These are phyloP conservation scores for Oreortyx pictus DNA, from an alignment of 2,797 vertebrate genomes.

Conservation along the genomic window DNA sequence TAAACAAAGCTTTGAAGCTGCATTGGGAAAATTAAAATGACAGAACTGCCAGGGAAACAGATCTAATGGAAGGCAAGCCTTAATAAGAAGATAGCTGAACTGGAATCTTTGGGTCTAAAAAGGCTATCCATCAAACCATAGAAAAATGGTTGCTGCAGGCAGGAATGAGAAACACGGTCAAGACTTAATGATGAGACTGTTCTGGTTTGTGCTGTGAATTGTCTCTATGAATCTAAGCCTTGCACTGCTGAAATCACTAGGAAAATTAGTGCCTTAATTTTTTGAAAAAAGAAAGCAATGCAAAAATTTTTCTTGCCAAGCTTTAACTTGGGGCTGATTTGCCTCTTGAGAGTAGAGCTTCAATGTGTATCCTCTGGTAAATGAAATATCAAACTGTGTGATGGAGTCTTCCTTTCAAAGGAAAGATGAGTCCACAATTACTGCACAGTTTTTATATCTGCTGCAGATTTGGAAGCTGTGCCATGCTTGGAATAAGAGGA, in stretches of 20 bases:
- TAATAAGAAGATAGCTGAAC: background rate
- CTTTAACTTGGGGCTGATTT: background rate
- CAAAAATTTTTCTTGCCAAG: background rate
- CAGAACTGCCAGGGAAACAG: background rate
- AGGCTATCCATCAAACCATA: background rate
- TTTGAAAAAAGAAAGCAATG: background rate
- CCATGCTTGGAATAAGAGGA: background rate
- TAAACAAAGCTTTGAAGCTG: conserved; percentile 21
- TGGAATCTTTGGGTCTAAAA: background rate
- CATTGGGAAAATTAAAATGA: background rate
- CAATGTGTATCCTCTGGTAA: rapidly evolving
- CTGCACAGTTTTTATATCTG: background rate
- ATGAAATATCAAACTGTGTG: background rate
- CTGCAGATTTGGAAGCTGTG: background rate
- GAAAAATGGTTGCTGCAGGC: background rate
- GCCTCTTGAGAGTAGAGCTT: background rate
- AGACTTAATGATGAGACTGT: background rate
- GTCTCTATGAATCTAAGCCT: background rate
- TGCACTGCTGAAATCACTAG: background rate
- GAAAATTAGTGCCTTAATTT: background rate
- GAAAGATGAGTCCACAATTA: background rate
- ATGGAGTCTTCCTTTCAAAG: background rate
- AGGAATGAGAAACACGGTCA: background rate
- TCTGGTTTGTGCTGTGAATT: background rate
- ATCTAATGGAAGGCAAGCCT: background rate